Evolutionary conservation across 2,113 vertebrate species (phyloP).

Genomic region (Heterochromis multidens): DNA sequence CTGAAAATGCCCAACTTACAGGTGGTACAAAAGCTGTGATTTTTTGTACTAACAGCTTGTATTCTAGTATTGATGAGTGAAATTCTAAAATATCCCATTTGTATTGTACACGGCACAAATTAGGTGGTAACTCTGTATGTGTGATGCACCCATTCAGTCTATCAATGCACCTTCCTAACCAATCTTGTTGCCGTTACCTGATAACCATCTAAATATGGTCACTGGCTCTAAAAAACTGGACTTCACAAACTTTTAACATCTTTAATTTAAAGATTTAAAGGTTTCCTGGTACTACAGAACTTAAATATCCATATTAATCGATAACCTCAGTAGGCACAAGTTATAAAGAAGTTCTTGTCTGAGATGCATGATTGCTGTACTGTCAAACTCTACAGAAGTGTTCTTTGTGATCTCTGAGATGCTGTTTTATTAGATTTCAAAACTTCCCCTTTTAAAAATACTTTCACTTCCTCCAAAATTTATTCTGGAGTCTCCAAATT

Average conservation of each 20-base stretch:
- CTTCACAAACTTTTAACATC: neutral
- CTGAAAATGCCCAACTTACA: neutral
- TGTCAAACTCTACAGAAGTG: neutral
- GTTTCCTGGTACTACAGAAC: neutral
- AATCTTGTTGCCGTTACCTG: neutral
- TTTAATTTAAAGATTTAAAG: neutral
- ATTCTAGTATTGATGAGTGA: neutral
- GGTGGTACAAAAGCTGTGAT: rapidly evolving
- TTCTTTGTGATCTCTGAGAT: neutral
- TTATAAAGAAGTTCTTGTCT: rapidly evolving
- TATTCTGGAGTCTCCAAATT: neutral
- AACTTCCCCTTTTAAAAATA: neutral
- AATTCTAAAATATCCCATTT: rapidly evolving
- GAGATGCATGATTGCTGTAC: neutral
- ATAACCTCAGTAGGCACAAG: neutral
- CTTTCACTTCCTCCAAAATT: neutral
- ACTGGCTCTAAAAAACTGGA: neutral
- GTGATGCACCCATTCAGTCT: too few species aligned
- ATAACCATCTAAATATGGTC: neutral
- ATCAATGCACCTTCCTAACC: neutral
- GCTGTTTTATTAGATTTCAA: neutral
- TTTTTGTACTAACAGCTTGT: neutral
- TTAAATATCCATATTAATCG: neutral
- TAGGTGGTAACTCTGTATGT: neutral
- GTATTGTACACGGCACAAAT: neutral